Evolutionary conservation across 2,113 vertebrate species (phyloP).

Genomic region (Pollachius pollachius): DNA sequence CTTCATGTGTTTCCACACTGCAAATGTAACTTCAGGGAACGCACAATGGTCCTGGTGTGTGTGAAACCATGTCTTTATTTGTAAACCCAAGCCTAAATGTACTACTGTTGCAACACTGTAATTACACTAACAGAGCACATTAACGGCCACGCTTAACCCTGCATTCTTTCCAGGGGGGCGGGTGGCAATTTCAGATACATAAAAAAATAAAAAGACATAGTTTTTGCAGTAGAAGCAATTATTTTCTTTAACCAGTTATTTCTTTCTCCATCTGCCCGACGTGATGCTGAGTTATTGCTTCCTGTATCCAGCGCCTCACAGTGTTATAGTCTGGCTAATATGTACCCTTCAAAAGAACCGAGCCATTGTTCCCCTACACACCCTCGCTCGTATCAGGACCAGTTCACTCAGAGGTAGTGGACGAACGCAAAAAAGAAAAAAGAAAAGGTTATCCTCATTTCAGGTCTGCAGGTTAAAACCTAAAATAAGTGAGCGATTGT

Average conservation of each 20-base stretch:
- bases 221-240: slow-evolving; percentile 62
- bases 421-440: slow-evolving; percentile 7
- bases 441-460: not conserved
- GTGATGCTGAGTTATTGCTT: slow-evolving; percentile 65
- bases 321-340: slow-evolving; percentile 21
- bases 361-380: slow-evolving; percentile 37
- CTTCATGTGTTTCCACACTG: too few species aligned
- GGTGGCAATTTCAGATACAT: slow-evolving; percentile 13
- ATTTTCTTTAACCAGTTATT: slow-evolving; percentile 41
- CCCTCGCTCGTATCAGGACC: slow-evolving; percentile 41
- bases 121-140: not conserved
- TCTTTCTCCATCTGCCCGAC: slow-evolving; percentile 39
- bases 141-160: too few species aligned
- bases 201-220: slow-evolving; percentile 41
- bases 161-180: not conserved
- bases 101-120: slow-evolving; percentile 45
- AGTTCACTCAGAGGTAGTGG: slow-evolving; percentile 40
- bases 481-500: slow-evolving; percentile 71
- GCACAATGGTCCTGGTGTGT: slow-evolving; percentile 16
- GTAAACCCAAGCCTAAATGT: slow-evolving; percentile 44
- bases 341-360: slow-evolving; percentile 31
- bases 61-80: slow-evolving; percentile 44
- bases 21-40: too few species aligned
- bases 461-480: slow-evolving; percentile 36
- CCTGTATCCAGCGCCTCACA: slow-evolving; percentile 48